Evolutionary conservation across 2,888 invertebrate species (phyloP), one percentile per base, ranked within the genome.

Genomic region (Lacanobia oleracea): DNA sequence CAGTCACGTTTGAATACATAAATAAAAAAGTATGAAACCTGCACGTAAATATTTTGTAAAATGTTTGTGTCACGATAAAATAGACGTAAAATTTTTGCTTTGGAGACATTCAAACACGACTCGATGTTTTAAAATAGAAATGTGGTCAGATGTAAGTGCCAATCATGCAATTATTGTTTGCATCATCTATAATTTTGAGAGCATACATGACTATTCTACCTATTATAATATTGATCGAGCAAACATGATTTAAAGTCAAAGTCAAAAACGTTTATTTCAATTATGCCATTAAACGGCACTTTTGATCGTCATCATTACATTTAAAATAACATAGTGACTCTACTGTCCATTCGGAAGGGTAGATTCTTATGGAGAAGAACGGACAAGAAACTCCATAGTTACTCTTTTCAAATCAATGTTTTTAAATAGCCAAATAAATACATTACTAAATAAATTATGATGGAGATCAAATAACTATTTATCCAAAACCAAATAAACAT

Each of bases 81-180:
- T 43, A 43, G 27, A 68, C 16, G 16, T 33, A 3, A 4, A n/a
- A 37, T 43, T 63, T 79, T 82, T 75, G 68, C 53, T 57, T 62
- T 18, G 53, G 37, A 72, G 60, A 72, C 63, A 61, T 80, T 70
- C n/a, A 70, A 69, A 60, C 71, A 82, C 69, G 70, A 76, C 33
- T 75, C 21, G 12, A 40, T 48, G 56, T 62, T 75, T 77, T 56
- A 48, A 80, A 74, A 77, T 76, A 74, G 69, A 72, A 68, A 63
- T 79, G 63, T 76, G 64, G 43, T 65, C 23, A 65, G 61, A 72
- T 10, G 12, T 16, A 48, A 71, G 51, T 71, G 53, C 56, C 43
- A 63, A 59, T 63, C 43, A 45, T 27, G 76, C 16, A 54, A 68
- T 66, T 78, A 56, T 40, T 43, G 45, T 63, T 60, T 37, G 65